Evolutionary conservation across 2,797 vertebrate species (phyloP).

Genomic region (Eutrigla gurnardus): DNA sequence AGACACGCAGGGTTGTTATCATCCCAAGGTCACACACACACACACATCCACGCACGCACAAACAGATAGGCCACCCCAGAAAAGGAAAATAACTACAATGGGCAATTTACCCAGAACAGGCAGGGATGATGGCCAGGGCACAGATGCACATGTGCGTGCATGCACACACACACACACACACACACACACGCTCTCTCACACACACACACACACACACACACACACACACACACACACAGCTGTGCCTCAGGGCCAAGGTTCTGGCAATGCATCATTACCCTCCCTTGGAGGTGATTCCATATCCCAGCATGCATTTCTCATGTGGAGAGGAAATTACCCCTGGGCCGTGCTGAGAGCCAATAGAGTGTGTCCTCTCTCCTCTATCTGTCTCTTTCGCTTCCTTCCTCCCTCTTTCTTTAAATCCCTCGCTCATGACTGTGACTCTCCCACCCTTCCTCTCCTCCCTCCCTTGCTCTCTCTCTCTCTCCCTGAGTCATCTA

Average conservation of each 20-base stretch:
- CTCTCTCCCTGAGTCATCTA: constrained; percentile 41
- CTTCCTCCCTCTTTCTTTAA: constrained; percentile 59
- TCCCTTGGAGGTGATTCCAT: constrained; percentile 83
- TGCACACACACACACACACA: constrained; percentile 14
- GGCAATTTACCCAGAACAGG: constrained; percentile 80
- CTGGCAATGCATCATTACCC: constrained; percentile 84
- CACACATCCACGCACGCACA: constrained; percentile 34
- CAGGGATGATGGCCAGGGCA: constrained; percentile 75
- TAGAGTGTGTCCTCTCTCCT: constrained; percentile 78
- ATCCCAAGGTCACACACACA: constrained; percentile 74
- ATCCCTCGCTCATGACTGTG: constrained; percentile 66
- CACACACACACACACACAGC: constrained; percentile 57
- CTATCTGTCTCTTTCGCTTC: constrained; percentile 60
- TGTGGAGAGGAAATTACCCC: constrained; percentile 83
- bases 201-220: constrained; percentile 41
- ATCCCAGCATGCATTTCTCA: constrained; percentile 86
- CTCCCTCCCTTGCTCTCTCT: constrained; percentile 18
- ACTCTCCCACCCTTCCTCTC: constrained; percentile 40
- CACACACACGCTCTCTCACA: constrained; percentile 24
- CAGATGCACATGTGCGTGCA: constrained; percentile 25
- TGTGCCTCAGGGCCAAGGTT: constrained; percentile 82
- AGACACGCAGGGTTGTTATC: constrained; percentile 46
- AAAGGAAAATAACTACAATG: constrained; percentile 79
- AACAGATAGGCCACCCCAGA: constrained; percentile 69
- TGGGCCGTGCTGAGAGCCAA: constrained; percentile 81